Evolutionary conservation across 2,888 invertebrate species (phyloP).

Genomic region (Napeogenes sylphis): DNA sequence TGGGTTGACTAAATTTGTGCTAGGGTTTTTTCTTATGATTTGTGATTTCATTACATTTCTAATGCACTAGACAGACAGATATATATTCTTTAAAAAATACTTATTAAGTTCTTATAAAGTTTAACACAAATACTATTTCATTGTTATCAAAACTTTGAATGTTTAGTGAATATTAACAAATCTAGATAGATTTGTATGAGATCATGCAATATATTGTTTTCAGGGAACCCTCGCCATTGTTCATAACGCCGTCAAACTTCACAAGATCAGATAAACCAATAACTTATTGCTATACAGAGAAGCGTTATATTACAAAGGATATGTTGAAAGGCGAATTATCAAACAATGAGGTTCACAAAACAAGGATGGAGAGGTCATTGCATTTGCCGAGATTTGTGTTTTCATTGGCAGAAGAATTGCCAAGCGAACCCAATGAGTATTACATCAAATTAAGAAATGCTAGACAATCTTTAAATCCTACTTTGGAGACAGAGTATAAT

Average conservation of each 20-base stretch:
- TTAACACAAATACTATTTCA: too few relatives aligned
- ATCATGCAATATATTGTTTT: conserved; percentile 5
- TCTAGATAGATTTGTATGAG: too few relatives aligned
- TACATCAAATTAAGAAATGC: conserved; percentile 75
- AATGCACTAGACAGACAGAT: too few relatives aligned
- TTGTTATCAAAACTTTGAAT: too few relatives aligned
- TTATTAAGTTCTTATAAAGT: too few relatives aligned
- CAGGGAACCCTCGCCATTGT: conserved; percentile 74
- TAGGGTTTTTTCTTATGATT: too few relatives aligned
- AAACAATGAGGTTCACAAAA: conserved; percentile 52
- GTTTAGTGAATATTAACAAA: too few relatives aligned
- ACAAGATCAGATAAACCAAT: conserved; percentile 84
- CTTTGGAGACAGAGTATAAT: conserved; percentile 61
- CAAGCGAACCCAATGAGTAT: conserved; percentile 78
- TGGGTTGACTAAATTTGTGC: too few relatives aligned
- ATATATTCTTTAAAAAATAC: too few relatives aligned
- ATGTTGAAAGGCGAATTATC: conserved; percentile 33
- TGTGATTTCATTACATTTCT: too few relatives aligned
- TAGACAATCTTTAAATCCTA: conserved; percentile 59
- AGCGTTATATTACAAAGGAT: conserved; percentile 38
- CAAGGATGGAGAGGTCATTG: conserved; percentile 46
- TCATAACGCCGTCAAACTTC: conserved; percentile 87
- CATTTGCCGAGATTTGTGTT: conserved; percentile 81
- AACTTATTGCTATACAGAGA: conserved; percentile 57
- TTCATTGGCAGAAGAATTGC: conserved; percentile 79